phyloP scores from a whole-genome alignment of 2,113 vertebrate species.

The Festucalex cinctus region DNA sequence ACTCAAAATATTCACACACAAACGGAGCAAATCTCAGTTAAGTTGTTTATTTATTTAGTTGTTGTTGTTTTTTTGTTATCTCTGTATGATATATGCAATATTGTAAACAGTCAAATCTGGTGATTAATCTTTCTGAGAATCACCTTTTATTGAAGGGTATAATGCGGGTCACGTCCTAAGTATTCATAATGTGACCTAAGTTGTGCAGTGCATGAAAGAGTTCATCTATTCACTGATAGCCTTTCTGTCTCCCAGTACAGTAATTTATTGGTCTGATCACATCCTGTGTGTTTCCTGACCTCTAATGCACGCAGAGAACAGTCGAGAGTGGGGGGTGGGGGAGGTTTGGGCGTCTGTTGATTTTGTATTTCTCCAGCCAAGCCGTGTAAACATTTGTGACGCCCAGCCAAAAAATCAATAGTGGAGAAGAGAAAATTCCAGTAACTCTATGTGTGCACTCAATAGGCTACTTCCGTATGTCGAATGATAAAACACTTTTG shows the following conservation, averaged over 20 bases:
- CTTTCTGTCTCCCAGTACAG: conserved; percentile 20
- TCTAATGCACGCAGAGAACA: conserved; percentile 47
- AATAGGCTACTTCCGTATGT: not conserved
- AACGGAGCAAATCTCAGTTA: too few species aligned
- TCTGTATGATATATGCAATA: too few species aligned
- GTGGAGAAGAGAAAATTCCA: conserved; percentile 53
- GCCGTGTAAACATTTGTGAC: conserved; percentile 49
- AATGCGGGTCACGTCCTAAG: conserved; percentile 11
- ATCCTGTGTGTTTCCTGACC: conserved; percentile 51
- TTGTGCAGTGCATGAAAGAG: not conserved
- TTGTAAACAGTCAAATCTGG: too few species aligned
- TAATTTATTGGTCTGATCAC: conserved; percentile 34
- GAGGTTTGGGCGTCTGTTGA: conserved; percentile 26
- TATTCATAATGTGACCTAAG: not conserved
- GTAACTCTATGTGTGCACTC: conserved; percentile 31
- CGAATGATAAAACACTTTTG: not conserved
- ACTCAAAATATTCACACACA: too few species aligned
- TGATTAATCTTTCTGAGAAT: too few species aligned
- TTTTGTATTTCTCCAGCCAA: conserved; percentile 41
- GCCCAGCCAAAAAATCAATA: conserved; percentile 62
- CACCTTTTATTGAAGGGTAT: conserved; percentile 13
- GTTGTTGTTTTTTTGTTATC: too few species aligned
- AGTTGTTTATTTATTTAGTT: too few species aligned
- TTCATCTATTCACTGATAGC: conserved; percentile 15
- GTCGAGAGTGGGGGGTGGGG: conserved; percentile 1